Base-by-base conservation (phyloP, 2,888 invertebrate genomes). In the Dynastes hyllus region DNA sequence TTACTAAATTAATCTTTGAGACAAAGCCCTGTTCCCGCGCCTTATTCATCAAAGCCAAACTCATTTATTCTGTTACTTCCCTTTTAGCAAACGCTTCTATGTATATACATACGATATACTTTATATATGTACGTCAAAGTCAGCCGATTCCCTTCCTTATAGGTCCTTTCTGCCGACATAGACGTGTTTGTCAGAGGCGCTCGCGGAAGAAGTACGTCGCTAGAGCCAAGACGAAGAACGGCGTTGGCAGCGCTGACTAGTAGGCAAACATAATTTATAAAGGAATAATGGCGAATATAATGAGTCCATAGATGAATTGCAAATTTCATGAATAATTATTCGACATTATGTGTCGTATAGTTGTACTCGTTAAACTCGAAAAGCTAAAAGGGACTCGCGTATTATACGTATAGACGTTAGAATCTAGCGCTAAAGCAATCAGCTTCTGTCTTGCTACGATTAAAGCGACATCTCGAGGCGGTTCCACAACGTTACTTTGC, bases 1-100 rank as follows among this genome's bases (percentile, higher is more conserved):
- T 88, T 88, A 87, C 87, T 84, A 87, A 87, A 88, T 88, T 88
- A 88, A 88, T 88, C 88, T 88, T 88, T 86, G 88, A 87, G 86
- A 88, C 88, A 88, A 88, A 88, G 88, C 87, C 53, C 84, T 84
- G 79, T 82, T 87, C 87, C 87, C 87, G 86, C 86, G 87, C 86
- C 87, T 86, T 87, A 87, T 87, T 87, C 88, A 87, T 87, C 87
- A 87, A 86, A 87, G 86, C 86, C 86, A 65, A 86, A 86, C 87
- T 87, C 88, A 87, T 88, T 88, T 88, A 87, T 88, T 87, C 85
- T 87, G 87, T 86, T 87, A 86, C 86, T 86, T 86, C 86, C 85
- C 85, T 84, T 86, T 84, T 85, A 84, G 85, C 81, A 83, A 83
- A 85, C 16, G n/a, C n/a, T n/a, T 3, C 9, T 22, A 9, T 27